A percentile compares a stretch with the other conserved stretches of the same genome.
Conservation (phyloP, 2,888 invertebrate genomes). For the Coenonympha arcania region DNA sequence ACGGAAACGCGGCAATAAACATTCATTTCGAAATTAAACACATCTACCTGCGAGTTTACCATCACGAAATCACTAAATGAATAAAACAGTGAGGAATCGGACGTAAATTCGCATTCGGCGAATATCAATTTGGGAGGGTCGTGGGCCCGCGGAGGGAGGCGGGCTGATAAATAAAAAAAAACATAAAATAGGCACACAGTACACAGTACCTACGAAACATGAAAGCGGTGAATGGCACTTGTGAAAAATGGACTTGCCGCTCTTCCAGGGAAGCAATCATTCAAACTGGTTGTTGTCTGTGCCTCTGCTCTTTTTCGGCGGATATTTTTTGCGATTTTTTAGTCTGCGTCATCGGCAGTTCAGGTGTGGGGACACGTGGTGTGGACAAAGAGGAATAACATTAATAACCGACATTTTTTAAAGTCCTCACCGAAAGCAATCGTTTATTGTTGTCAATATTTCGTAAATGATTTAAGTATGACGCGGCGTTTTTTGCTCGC, state of each 20-base stretch:
- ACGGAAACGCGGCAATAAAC: constrained; percentile 69
- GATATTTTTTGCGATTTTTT: constrained; percentile 63
- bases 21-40: constrained; percentile 74
- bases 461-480: constrained; percentile 73
- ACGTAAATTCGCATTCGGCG: constrained; percentile 65
- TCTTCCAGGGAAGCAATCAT: constrained; percentile 74
- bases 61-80: constrained; percentile 71
- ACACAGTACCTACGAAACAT: constrained; percentile 61
- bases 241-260: constrained; percentile 75
- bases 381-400: constrained; percentile 70
- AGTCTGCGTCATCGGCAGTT: constrained; percentile 69
- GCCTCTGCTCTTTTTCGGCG: constrained; percentile 70
- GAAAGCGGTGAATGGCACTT: constrained; percentile 74
- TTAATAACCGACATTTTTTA: constrained; percentile 74
- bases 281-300: constrained; percentile 74
- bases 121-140: constrained; percentile 68
- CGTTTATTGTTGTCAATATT: constrained; percentile 73
- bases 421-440: constrained; percentile 54
- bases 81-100: constrained; percentile 70
- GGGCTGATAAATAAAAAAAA: constrained; percentile 63
- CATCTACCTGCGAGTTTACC: constrained; percentile 71
- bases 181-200: constrained; percentile 54
- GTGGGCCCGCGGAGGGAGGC: constrained; percentile 44
- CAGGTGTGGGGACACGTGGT: constrained; percentile 73
- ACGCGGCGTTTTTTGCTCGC: constrained; percentile 60